Evolutionary conservation across 1,140 invertebrate species (phyloP).

Genomic region (Drosophila kurseongensis): DNA sequence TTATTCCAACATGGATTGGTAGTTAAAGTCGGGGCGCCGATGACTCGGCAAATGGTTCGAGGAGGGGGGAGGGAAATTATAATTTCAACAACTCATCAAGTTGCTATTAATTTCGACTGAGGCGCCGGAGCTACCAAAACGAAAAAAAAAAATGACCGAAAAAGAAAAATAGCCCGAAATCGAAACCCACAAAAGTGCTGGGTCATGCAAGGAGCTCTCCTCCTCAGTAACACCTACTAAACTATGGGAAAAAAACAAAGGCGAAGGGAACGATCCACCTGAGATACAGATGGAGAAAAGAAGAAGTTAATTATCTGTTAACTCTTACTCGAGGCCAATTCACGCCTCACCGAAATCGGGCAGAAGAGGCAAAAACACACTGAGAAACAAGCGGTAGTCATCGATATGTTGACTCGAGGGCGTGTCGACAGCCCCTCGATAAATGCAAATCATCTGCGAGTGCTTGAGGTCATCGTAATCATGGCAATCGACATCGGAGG

Average conservation of each 20-base stretch:
- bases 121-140: conserved; percentile 57
- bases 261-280: conserved; percentile 9
- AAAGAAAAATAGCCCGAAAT: conserved; percentile 42
- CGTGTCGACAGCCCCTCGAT: conserved; percentile 30
- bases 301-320: conserved; percentile 77
- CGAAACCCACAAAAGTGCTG: conserved; percentile 51
- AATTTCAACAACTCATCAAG: conserved; percentile 84
- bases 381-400: conserved; percentile 28
- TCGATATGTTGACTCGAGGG: conserved; percentile 40
- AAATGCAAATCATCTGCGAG: conserved; percentile 55
- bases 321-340: conserved; percentile 63
- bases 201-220: conserved; percentile 67
- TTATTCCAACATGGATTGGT: conserved; percentile 62
- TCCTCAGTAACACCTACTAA: conserved; percentile 70
- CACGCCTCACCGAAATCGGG: conserved; percentile 51
- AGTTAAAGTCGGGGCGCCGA: conserved; percentile 48
- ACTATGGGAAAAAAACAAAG: conserved; percentile 60
- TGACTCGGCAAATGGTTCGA: conserved; percentile 50
- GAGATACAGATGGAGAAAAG: conserved; percentile 32
- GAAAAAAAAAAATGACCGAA: not conserved
- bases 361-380: not conserved
- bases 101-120: conserved; percentile 75
- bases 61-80: conserved; percentile 45
- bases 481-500: conserved; percentile 13
- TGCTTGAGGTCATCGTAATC: conserved; percentile 21